A percentile compares a stretch with the other conserved stretches of the same genome.
Evolutionary conservation across 2,113 vertebrate genomes (phyloP).

Genomic region (Copsychus sechellarum): DNA sequence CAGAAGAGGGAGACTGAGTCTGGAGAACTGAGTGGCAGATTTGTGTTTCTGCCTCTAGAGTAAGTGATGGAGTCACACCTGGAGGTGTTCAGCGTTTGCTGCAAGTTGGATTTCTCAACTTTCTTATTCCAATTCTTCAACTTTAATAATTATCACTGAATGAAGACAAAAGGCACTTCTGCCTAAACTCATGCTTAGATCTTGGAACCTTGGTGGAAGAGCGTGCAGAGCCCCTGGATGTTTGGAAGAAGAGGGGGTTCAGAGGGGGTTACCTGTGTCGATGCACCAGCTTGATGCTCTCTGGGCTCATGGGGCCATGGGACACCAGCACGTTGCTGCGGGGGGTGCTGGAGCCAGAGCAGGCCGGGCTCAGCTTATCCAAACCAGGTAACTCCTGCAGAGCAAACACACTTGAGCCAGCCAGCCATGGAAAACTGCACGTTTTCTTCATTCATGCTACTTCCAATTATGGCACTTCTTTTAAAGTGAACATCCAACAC

Average conservation of each 20-base stretch:
- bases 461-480: neutral
- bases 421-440: neutral
- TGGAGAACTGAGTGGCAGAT: neutral
- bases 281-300: slow-evolving; percentile 88
- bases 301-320: slow-evolving; percentile 89
- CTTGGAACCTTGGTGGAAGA: neutral
- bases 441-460: neutral
- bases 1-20: neutral
- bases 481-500: neutral
- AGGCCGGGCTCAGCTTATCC: slow-evolving; percentile 88
- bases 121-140: neutral
- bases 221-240: neutral
- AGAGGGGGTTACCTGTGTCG: slow-evolving; percentile 83
- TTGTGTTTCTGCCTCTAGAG: neutral
- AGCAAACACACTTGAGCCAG: slow-evolving; percentile 15
- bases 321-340: slow-evolving; percentile 85
- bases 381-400: slow-evolving; percentile 87
- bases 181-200: neutral
- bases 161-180: neutral
- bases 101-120: neutral
- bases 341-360: slow-evolving; percentile 82
- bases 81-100: neutral
- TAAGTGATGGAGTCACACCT: neutral
- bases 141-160: neutral
- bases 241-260: neutral